Conservation (phyloP, 2,888 invertebrate genomes). For the Eueremaeus valkanovi region DNA sequence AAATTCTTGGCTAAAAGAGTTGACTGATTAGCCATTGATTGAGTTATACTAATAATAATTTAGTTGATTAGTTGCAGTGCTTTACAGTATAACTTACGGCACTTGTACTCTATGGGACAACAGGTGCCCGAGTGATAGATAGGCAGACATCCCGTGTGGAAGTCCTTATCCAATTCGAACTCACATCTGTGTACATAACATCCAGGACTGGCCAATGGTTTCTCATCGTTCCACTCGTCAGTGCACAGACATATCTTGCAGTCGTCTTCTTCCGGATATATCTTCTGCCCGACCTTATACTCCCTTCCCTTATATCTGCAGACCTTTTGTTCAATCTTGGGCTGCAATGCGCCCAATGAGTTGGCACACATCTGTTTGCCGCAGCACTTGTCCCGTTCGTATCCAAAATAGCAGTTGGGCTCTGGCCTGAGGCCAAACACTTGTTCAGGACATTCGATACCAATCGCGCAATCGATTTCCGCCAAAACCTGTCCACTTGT, state of each 20-base stretch:
- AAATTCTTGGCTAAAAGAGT: background rate
- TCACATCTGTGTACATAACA: constrained; percentile 43
- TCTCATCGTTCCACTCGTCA: constrained; percentile 43
- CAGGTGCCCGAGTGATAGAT: constrained; percentile 45
- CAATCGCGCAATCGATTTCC: constrained; percentile 20
- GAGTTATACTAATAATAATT: background rate
- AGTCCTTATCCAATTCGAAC: constrained; percentile 39
- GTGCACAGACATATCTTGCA: constrained; percentile 44
- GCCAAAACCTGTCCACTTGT: background rate
- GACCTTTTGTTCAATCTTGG: background rate
- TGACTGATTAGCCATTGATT: background rate
- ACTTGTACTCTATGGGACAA: constrained; percentile 47
- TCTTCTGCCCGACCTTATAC: constrained; percentile 44
- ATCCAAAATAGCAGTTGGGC: constrained; percentile 29
- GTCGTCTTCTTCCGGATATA: constrained; percentile 43
- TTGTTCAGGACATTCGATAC: constrained; percentile 34
- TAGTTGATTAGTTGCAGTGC: constrained; percentile 18
- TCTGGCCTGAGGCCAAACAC: constrained; percentile 33
- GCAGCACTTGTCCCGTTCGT: constrained; percentile 30
- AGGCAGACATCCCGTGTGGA: constrained; percentile 43
- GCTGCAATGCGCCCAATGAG: background rate
- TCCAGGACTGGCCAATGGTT: constrained; percentile 33
- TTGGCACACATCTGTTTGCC: constrained; percentile 35
- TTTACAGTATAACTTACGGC: no score
- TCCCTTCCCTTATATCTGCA: constrained; percentile 41